These are phyloP conservation scores for Peromyscus melanophrys DNA, from an alignment of 2,797 vertebrate genomes.

Conservation along the genomic window DNA sequence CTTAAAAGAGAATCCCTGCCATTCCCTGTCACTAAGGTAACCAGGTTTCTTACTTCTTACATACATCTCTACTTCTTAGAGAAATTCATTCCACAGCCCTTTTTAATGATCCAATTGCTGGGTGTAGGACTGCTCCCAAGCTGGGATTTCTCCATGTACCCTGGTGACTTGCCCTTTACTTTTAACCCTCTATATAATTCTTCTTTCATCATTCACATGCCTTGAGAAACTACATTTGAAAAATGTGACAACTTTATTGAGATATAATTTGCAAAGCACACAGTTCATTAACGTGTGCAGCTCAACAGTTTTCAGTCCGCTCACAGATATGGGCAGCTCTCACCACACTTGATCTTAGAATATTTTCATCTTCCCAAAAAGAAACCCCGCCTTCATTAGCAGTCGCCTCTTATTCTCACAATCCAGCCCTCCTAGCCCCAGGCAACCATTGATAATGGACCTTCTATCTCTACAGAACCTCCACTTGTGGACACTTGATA, in stretches of 20 bases:
- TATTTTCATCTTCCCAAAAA: neutral
- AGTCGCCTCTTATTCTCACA: neutral
- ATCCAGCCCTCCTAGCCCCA: neutral
- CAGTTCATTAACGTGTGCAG: constrained; percentile 8
- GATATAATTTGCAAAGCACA: constrained; percentile 22
- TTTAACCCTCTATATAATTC: constrained; percentile 5
- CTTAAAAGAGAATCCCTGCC: constrained; percentile 58
- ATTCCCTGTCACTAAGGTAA: constrained; percentile 54
- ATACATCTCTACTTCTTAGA: constrained; percentile 53
- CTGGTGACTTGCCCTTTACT: neutral
- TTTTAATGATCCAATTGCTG: constrained; percentile 52
- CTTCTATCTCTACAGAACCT: constrained; percentile 24
- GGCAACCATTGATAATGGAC: neutral
- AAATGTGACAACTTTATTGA: constrained; percentile 43
- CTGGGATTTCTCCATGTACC: neutral
- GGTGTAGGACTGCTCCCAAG: constrained; percentile 39
- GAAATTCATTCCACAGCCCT: constrained; percentile 44
- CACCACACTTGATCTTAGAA: constrained; percentile 34
- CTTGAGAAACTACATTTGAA: constrained; percentile 7
- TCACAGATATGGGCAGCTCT: neutral
- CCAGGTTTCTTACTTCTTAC: constrained; percentile 46
- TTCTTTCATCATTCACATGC: constrained; percentile 52
- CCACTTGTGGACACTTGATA: neutral
- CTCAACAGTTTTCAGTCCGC: neutral
- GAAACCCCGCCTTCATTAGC: neutral